Evolutionary conservation across 2,888 invertebrate species (phyloP), one percentile per base, ranked within the genome.

Genomic region (Parasteatoda lunata): DNA sequence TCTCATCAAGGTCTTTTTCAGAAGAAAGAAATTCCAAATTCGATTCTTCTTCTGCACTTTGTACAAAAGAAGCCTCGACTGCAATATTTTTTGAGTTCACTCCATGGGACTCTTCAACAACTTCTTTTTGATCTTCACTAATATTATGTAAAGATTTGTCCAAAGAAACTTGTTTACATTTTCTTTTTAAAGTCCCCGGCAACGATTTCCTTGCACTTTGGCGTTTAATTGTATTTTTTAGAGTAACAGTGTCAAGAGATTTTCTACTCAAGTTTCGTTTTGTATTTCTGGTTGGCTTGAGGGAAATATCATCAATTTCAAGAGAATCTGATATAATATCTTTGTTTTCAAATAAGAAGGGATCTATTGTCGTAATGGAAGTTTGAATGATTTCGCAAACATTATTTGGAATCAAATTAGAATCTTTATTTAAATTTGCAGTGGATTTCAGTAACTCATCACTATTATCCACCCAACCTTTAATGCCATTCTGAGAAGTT

Each of bases 381-480:
- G 30, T 30, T 2, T 30, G 30, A 30, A 30, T 30, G 30, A 30
- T 30, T 30, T 30, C 30, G 2, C 30, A 30, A 30, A 30, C 30
- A 9, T 59, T n/a, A 59, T 59, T 59, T 13, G 7, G n/a, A 7
- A 5, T 7, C 59, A 13, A 13, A 54, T 11, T 54, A 54, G 13
- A 54, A 54, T 11, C 11, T n/a, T 59, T n/a, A 11, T 59, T 59
- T 59, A 13, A 13, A 59, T 59, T n/a, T 3, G 52, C 30, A 65
- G 80, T 72, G 30, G 80, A 72, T 49, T 71, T 30, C 30, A 30
- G 30, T 30, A 30, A 30, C 15, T 80, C 80, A 52, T 51, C 65
- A n/a, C 30, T 65, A 45, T 80, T 48, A 59, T 59, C 59, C 8
- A 11, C 4, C 59, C 59, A 59, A 30, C 30, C 30, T 2, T 30